A percentile compares a stretch with the other conserved stretches of the same genome.
These are phyloP conservation scores for Xestoiulus laeticollis DNA, from an alignment of 2,888 invertebrate genomes.

Conservation along the genomic window DNA sequence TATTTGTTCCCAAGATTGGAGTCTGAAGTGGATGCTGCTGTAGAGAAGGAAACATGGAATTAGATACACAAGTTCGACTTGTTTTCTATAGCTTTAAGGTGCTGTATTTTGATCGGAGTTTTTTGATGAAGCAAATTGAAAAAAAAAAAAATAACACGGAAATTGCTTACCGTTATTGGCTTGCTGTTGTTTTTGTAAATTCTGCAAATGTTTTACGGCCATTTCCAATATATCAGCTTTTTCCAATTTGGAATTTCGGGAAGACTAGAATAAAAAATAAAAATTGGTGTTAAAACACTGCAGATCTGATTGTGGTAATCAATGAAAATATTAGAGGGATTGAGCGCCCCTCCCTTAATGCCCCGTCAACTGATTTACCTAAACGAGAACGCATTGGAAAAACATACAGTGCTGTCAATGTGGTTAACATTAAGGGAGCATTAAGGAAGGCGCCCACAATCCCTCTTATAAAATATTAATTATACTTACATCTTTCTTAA, in stretches of 20 bases:
- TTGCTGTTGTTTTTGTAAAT: conserved; percentile 81
- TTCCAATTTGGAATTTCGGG: conserved; percentile 92
- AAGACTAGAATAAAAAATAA: conserved; percentile 74
- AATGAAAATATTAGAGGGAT: too few species aligned
- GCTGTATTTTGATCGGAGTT: too few species aligned
- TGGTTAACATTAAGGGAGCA: too few species aligned
- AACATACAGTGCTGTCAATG: too few species aligned
- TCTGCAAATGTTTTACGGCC: conserved; percentile 93
- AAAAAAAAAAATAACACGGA: background rate
- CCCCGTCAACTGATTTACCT: too few species aligned
- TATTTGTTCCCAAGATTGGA: conserved; percentile 42
- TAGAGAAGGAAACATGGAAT: background rate
- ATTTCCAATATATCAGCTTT: conserved; percentile 97
- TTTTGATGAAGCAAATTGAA: background rate
- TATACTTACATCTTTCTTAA: conserved; percentile 60
- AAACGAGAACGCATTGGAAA: too few species aligned
- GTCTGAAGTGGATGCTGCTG: conserved; percentile 2
- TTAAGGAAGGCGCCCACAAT: too few species aligned
- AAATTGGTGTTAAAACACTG: background rate
- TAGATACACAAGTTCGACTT: background rate
- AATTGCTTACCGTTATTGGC: background rate
- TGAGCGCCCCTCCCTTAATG: too few species aligned
- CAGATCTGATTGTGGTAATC: too few species aligned
- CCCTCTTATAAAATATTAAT: too few species aligned
- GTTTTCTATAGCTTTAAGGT: background rate